Conservation (phyloP, 2,888 invertebrate species). For the Melanargia galathea region DNA sequence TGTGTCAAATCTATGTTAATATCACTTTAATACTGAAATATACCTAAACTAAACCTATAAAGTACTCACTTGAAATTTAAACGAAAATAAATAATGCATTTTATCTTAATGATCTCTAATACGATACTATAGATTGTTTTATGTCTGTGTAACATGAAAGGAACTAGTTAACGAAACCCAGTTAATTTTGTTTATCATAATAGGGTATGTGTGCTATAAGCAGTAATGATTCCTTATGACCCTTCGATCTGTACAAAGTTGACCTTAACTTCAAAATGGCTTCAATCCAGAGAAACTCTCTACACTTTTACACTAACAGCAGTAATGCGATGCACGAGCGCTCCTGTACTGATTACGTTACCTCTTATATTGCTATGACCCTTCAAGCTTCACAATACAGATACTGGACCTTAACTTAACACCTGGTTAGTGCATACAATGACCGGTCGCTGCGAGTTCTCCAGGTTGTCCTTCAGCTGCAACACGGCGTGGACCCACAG, state of each 20-base stretch:
- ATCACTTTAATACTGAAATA: conserved; percentile 28
- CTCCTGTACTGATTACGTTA: too few species aligned
- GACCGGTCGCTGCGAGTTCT: conserved; percentile 94
- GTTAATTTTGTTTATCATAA: background rate
- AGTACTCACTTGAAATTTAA: conserved; percentile 18
- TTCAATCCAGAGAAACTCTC: too few species aligned
- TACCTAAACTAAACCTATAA: conserved; percentile 25
- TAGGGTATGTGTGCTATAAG: too few species aligned
- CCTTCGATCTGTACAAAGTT: too few species aligned
- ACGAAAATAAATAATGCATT: conserved; percentile 21
- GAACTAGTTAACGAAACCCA: background rate
- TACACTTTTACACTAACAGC: too few species aligned
- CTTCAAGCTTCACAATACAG: too few species aligned
- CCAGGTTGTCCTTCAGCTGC: conserved; percentile 94
- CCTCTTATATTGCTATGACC: too few species aligned
- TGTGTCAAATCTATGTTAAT: conserved; percentile 36
- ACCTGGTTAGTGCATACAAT: conserved; percentile 99
- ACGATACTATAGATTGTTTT: conserved; percentile 6
- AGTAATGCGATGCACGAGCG: too few species aligned
- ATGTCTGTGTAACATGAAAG: conserved; percentile 4
- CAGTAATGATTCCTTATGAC: too few species aligned
- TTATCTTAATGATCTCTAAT: conserved; percentile 18
- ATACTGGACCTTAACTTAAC: conserved; percentile 90
- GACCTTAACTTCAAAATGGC: too few species aligned
- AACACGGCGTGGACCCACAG: conserved; percentile 98